phyloP scores from a whole-genome alignment of 2,888 invertebrate genomes.

The Therioaphis trifolii region DNA sequence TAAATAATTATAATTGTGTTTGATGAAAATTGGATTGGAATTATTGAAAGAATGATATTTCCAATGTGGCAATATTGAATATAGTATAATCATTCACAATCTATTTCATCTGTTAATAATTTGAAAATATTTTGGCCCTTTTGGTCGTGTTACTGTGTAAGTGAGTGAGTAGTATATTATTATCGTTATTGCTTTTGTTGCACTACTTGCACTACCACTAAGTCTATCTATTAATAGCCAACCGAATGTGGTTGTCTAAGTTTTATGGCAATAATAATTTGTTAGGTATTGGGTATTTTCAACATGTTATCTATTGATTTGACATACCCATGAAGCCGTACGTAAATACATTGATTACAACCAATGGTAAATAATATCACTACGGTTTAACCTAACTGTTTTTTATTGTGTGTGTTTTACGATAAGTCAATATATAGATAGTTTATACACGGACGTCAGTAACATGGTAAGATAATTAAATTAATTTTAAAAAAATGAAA shows the following conservation, averaged over 20 bases:
- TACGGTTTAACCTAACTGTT: not conserved
- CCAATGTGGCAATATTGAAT: not conserved
- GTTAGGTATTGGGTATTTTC: not conserved
- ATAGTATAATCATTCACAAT: not conserved
- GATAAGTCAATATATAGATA: not conserved
- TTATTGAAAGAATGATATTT: constrained; percentile 16
- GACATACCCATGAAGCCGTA: not conserved
- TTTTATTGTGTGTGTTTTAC: constrained; percentile 3
- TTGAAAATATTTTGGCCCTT: not conserved
- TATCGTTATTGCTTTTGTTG: not conserved
- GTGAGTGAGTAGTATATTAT: too few relatives aligned
- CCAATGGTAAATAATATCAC: not conserved
- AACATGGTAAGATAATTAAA: not conserved
- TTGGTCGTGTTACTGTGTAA: too few relatives aligned
- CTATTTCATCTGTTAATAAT: constrained; percentile 7
- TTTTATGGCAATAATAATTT: constrained; percentile 14
- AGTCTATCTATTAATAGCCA: not conserved
- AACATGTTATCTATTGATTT: constrained; percentile 15
- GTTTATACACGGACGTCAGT: not conserved
- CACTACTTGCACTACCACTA: not conserved
- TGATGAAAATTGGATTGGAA: constrained; percentile 4
- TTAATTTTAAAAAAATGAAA: not conserved
- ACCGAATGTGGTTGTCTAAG: constrained; percentile 12
- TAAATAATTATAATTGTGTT: not conserved
- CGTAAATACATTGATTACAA: not conserved